Conservation (phyloP, 2,113 vertebrate genomes). For the Pipa parva region DNA sequence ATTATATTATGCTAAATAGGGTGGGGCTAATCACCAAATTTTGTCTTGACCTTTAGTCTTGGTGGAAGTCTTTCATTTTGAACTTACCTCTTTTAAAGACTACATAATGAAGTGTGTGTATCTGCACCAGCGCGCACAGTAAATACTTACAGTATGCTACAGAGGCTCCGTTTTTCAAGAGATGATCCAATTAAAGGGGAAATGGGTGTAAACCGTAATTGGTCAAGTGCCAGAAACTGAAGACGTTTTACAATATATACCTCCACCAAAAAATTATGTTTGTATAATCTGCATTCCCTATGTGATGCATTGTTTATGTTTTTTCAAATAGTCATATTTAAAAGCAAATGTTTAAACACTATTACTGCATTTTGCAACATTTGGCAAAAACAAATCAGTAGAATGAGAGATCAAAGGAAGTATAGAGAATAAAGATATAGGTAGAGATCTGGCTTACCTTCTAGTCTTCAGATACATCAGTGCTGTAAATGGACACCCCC, state of each 20-base stretch:
- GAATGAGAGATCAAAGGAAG: slow-evolving; percentile 48
- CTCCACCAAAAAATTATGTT: neutral
- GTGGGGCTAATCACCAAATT: neutral
- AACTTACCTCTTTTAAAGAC: slow-evolving; percentile 76
- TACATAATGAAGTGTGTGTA: slow-evolving; percentile 62
- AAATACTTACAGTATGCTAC: slow-evolving; percentile 73
- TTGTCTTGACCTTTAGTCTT: neutral
- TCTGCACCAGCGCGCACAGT: slow-evolving; percentile 60
- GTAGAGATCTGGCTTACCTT: slow-evolving; percentile 81
- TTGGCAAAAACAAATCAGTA: slow-evolving; percentile 46
- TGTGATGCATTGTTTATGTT: too few relatives aligned
- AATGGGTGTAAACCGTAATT: too few relatives aligned
- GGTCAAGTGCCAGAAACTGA: neutral
- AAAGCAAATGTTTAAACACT: slow-evolving; percentile 27
- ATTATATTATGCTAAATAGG: neutral
- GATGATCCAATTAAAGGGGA: slow-evolving; percentile 4
- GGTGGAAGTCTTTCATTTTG: neutral
- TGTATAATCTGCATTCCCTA: neutral
- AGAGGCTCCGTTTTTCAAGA: slow-evolving; percentile 60
- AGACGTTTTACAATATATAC: neutral
- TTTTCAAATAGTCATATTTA: too few relatives aligned
- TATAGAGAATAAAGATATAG: slow-evolving; percentile 51
- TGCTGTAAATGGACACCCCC: slow-evolving; percentile 99
- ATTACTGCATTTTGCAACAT: slow-evolving; percentile 5
- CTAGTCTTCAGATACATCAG: slow-evolving; percentile 89